Conservation (phyloP, 2,113 vertebrate genomes). For the Vulpes vulpes region DNA sequence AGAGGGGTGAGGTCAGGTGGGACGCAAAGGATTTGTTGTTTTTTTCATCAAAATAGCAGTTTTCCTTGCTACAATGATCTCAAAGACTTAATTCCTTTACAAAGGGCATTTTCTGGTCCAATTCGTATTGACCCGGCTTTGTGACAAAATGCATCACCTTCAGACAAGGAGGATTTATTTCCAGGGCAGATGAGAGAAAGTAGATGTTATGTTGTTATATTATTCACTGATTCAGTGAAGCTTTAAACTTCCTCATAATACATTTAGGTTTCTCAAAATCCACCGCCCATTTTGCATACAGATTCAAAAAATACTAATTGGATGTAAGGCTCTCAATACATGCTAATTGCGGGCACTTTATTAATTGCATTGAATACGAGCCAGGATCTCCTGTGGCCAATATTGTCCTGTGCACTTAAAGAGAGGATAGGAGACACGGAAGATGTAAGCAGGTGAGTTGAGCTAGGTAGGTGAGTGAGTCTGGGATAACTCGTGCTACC, state of each 20-base stretch:
- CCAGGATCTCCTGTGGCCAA: not conserved
- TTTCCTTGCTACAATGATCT: not conserved
- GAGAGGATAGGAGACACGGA: not conserved
- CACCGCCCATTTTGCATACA: not conserved
- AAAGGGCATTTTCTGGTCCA: not conserved
- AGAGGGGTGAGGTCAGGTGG: not conserved
- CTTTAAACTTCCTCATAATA: not conserved
- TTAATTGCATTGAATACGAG: not conserved
- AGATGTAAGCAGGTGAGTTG: not conserved
- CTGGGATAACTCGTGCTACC: not conserved
- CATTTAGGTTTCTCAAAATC: not conserved
- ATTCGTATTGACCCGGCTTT: not conserved
- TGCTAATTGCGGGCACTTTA: not conserved
- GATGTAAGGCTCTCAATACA: not conserved
- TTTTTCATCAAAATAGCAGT: not conserved
- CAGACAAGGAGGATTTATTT: not conserved
- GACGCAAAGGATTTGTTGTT: not conserved
- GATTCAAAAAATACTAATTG: not conserved
- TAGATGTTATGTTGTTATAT: not conserved
- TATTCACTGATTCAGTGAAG: not conserved
- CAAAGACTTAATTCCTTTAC: not conserved
- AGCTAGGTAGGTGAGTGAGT: not conserved
- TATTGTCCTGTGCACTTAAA: too few relatives aligned
- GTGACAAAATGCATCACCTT: not conserved
- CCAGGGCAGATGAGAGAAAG: not conserved